Conservation (phyloP, 64 coral and sea anemone species). For the Actinia tenebrosa region DNA sequence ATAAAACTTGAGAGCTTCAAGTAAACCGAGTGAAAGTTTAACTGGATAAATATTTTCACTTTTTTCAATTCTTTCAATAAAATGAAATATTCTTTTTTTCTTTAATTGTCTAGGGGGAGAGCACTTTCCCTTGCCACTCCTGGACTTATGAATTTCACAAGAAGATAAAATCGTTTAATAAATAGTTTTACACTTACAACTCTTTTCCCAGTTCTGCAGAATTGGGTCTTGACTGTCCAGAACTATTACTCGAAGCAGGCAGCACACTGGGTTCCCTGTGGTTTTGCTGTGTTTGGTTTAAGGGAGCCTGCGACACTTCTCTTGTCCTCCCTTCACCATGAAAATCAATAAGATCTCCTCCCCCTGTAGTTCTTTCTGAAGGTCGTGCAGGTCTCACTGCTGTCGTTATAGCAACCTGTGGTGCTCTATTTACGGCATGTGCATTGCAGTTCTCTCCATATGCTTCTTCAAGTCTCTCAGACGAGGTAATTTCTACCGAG, state of each 20-base stretch:
- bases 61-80: too few relatives aligned
- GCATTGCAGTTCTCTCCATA: background rate
- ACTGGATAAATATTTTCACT: too few relatives aligned
- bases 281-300: background rate
- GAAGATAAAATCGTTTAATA: background rate
- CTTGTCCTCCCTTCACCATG: background rate
- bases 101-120: too few relatives aligned
- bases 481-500: conserved; percentile 51
- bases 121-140: too few relatives aligned
- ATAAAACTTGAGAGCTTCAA: too few relatives aligned
- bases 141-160: background rate
- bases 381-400: background rate
- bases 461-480: conserved; percentile 41
- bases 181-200: conserved; percentile 46
- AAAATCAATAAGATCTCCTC: conserved; percentile 13
- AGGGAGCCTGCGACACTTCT: background rate
- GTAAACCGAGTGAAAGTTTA: too few relatives aligned
- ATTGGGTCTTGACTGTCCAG: conserved; percentile 51
- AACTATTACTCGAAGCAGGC: background rate
- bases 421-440: background rate
- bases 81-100: too few relatives aligned
- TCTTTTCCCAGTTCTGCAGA: conserved; percentile 81
- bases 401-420: background rate
- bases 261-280: background rate
- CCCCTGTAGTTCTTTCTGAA: background rate